Evolutionary conservation across 2,113 vertebrate species (phyloP), one percentile per base, ranked within the genome.

Genomic region (Rhabdornis inornatus): DNA sequence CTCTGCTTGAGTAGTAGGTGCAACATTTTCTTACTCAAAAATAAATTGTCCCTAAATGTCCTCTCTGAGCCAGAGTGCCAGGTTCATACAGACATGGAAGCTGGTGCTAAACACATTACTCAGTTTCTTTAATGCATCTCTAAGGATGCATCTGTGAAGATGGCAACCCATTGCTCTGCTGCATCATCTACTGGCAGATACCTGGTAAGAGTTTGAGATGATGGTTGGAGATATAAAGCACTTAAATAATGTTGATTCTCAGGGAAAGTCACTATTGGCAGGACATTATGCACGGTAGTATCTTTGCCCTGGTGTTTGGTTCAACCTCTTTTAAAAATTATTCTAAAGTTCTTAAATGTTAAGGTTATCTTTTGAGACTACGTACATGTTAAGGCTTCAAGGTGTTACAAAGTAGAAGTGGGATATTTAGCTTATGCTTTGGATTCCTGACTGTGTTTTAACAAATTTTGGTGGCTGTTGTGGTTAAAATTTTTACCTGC

Each of bases 261-360:
- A 65, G 6, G 15, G 11, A 49, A 65, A 57, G 19, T 55, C 30
- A 60, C 3, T 66, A 39, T 3, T 11, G 25, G 3, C 13, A 50
- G 12, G 25, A 13, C 3, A 25, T 53, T 31, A 42, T 45, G 7
- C 4, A 6, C 0, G 0, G 5, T 14, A 4, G 2, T 1, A 12
- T 53, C 24, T 80, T 86, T 80, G 30, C 60, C 52, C 31, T 74
- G 11, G 40, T 49, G 66, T 33, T 69, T 69, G 13, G 4, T 63
- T 64, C 28, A 84, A n/a, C 0, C 12, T 39, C 25, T 56, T 53
- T 24, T 13, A 31, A 74, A 89, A 93, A 59, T 27, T 35, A 59
- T 59, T 63, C 11, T 47, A 15, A 90, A 52, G 1, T 16, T 76
- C 8, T 60, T n/a, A 47, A 90, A 68, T 0, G 0, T 60, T 72